Evolutionary conservation across 2,113 vertebrate species (phyloP).

Genomic region (Pteropus alecto): DNA sequence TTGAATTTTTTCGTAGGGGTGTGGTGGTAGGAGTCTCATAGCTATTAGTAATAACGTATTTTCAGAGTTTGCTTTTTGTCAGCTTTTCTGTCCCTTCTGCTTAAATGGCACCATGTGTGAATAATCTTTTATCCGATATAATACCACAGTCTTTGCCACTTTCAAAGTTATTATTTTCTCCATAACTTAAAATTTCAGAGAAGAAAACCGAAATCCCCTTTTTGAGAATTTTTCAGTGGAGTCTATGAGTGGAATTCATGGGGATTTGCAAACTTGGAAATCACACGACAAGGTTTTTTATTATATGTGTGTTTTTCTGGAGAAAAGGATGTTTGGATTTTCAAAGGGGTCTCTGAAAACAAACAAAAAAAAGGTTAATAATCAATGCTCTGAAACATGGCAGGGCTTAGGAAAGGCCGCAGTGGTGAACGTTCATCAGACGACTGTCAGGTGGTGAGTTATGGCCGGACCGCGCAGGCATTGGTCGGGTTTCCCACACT

Average conservation of each 20-base stretch:
- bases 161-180: constrained; percentile 23
- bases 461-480: neutral
- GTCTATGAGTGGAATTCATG: neutral
- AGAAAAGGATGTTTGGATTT: neutral
- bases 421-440: neutral
- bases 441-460: neutral
- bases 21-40: neutral
- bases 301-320: neutral
- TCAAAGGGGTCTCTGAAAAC: neutral
- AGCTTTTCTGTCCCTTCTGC: neutral
- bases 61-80: neutral
- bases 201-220: neutral
- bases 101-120: neutral
- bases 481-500: neutral
- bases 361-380: neutral
- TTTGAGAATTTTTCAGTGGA: neutral
- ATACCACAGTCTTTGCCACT: neutral
- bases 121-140: neutral
- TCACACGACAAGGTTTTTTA: neutral
- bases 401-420: neutral
- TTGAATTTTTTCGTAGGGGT: neutral
- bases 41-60: neutral
- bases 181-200: neutral
- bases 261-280: neutral
- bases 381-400: neutral